Conservation (phyloP, 2,113 vertebrate species). For the Myocastor coypus region DNA sequence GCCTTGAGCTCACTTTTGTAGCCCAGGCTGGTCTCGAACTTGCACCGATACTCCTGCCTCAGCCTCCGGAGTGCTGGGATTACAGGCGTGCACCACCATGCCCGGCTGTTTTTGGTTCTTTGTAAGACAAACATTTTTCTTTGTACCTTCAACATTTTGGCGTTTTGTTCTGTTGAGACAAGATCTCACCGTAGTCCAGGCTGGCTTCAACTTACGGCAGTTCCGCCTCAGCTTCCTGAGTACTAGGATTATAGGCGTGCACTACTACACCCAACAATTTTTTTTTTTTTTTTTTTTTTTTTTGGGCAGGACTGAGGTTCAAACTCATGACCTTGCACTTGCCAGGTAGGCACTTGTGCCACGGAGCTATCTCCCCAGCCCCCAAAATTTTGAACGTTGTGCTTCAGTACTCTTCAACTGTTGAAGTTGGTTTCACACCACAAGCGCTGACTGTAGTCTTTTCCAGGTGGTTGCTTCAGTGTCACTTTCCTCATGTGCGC, state of each 20-base stretch:
- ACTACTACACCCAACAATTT: not conserved
- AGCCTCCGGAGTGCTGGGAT: too few species aligned
- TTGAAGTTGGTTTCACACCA: not conserved
- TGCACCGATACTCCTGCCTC: too few species aligned
- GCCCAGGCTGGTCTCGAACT: too few species aligned
- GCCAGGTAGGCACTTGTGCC: too few species aligned
- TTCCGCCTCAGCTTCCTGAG: not conserved
- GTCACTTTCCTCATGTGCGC: not conserved
- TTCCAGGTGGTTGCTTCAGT: not conserved
- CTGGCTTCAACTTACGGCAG: not conserved
- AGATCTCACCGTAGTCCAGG: not conserved
- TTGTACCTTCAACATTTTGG: not conserved
- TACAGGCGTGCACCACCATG: too few species aligned
- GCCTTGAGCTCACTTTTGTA: too few species aligned
- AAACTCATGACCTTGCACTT: too few species aligned
- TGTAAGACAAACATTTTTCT: not conserved
- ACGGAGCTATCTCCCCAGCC: too few species aligned
- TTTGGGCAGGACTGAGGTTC: too few species aligned
- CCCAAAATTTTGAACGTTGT: not conserved
- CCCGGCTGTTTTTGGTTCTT: too few species aligned
- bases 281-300: too few species aligned
- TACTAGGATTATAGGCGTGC: not conserved
- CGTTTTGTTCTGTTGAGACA: not conserved
- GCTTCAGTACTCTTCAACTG: not conserved
- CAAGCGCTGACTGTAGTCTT: not conserved